Conservation (phyloP, 2,888 invertebrate species). For the Onthophagus sagittarius region DNA sequence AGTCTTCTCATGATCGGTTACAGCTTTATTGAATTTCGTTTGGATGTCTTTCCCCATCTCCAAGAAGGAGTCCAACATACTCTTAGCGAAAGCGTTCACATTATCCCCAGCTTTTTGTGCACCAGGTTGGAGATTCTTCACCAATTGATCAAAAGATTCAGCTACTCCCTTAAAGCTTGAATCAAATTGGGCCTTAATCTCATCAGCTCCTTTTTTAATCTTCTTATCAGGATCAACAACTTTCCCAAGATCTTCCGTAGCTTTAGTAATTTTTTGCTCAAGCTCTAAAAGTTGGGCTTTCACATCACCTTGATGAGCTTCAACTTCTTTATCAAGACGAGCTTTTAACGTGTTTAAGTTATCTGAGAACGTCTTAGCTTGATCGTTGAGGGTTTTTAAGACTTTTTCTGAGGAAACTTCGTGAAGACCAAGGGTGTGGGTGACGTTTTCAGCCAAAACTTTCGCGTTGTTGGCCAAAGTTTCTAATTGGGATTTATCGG, state of each 20-base stretch:
- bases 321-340: conserved; percentile 39
- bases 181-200: conserved; percentile 39
- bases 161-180: conserved; percentile 38
- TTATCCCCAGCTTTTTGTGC: conserved; percentile 30
- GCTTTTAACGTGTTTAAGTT: conserved; percentile 36
- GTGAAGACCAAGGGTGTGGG: too few species aligned
- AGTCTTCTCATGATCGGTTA: conserved; percentile 30
- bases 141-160: conserved; percentile 38
- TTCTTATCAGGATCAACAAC: conserved; percentile 37
- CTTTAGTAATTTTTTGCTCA: conserved; percentile 36
- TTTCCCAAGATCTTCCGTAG: conserved; percentile 36
- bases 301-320: conserved; percentile 35
- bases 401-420: too few species aligned
- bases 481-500: too few species aligned
- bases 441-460: too few species aligned
- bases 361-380: conserved; percentile 38
- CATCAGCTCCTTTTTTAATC: conserved; percentile 39
- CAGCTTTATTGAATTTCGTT: conserved; percentile 24
- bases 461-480: too few species aligned
- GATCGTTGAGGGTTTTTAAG: conserved; percentile 35
- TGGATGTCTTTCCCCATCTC: conserved; percentile 27
- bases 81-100: conserved; percentile 27
- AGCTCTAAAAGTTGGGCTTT: conserved; percentile 39
- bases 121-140: conserved; percentile 39
- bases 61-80: conserved; percentile 30